These are phyloP conservation scores for Cenopis cana DNA, from an alignment of 2,888 invertebrate genomes.

Conservation along the genomic window DNA sequence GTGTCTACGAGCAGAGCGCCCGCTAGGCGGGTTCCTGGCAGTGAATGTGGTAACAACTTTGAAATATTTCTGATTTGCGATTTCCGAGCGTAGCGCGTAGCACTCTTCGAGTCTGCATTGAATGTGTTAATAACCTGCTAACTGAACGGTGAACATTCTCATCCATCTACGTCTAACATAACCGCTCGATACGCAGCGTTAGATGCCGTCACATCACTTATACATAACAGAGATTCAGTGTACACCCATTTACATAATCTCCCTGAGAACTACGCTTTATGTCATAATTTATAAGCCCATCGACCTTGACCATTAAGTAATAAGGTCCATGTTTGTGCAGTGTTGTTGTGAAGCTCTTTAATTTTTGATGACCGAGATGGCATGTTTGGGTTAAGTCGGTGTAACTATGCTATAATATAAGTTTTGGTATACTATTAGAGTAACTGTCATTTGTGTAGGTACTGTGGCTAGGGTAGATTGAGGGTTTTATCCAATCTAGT, in stretches of 20 bases:
- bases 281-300: conserved; percentile 28
- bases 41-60: too few species aligned
- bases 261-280: conserved; percentile 38
- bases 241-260: conserved; percentile 53
- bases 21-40: too few species aligned
- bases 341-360: conserved; percentile 18
- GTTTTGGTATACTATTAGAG: conserved; percentile 1
- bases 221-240: conserved; percentile 59
- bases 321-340: conserved; percentile 15
- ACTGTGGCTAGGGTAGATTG: background rate
- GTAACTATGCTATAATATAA: conserved; percentile 30
- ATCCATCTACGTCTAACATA: background rate
- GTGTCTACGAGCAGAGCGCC: too few species aligned
- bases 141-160: background rate
- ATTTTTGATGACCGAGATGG: conserved; percentile 39
- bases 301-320: conserved; percentile 4
- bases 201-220: conserved; percentile 49
- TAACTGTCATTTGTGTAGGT: background rate
- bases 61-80: too few species aligned
- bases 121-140: too few species aligned
- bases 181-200: conserved; percentile 4
- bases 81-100: too few species aligned
- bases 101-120: too few species aligned
- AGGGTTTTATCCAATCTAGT: background rate
- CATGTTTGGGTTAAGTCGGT: conserved; percentile 13